Base-by-base conservation (phyloP, 2,797 vertebrate species). In the Eleutherodactylus coqui region DNA sequence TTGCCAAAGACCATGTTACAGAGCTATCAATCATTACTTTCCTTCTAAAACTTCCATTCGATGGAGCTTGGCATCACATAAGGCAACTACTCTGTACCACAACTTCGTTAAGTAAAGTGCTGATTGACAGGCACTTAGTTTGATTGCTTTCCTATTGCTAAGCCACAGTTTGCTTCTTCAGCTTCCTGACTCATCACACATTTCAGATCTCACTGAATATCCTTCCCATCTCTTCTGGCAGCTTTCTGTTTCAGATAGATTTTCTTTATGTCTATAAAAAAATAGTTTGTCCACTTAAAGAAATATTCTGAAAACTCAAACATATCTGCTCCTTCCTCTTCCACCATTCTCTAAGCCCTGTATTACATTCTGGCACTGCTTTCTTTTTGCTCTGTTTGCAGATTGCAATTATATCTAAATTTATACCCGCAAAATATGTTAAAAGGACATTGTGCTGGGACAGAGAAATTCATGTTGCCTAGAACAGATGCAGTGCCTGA, bases 31-130 rank as follows among this genome's bases (percentile, higher is more conserved):
- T 58, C 75, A 60, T 24, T 19, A 16, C 9, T 17, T 29, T 27
- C 10, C 36, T 86, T 73, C 53, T 73, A 34, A 62, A 80, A 51
- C 45, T 86, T 73, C 17, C 13, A 73, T 49, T 60, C 83, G 24
- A 8, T 6, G 60, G 29, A 34, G 7, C 62, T 51, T 60, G 55
- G 53, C 32, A 86, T 55, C 51, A 83, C 43, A 53, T 38, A 14
- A 83, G 60, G 67, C 58, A 70, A 38, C 55, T 78, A 64, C 41
- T 75, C 72, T 58, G 19, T 78, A 29, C 36, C 79, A 78, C 73
- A 87, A 83, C 62, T 83, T 87, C 24, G 64, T 87, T 78, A 87
- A 51, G 43, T 58, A 86, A 81, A 83, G 85, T 83, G 73, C 73
- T 83, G 85, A 86, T 53, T 81, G 70, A 82, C 70, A 86, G 55